These are phyloP conservation scores for Lota lota DNA, from an alignment of 2,113 vertebrate species.

Conservation along the genomic window DNA sequence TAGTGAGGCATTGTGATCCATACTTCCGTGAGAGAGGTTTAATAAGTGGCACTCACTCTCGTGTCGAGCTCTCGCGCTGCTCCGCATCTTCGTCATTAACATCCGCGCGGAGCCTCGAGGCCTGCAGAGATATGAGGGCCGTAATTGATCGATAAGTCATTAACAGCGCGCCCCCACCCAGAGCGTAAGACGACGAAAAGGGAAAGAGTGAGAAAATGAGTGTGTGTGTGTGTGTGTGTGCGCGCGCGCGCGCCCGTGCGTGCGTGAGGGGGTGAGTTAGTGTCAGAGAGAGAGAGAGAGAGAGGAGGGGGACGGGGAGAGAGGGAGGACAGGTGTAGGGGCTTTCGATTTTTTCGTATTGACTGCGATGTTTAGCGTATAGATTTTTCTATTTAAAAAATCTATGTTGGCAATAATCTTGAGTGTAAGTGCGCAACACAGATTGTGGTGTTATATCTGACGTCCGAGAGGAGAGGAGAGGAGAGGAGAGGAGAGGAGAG, in stretches of 20 bases:
- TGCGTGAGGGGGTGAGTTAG: slow-evolving; percentile 1
- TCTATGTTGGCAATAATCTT: slow-evolving; percentile 81
- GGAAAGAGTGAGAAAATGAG: slow-evolving; percentile 3
- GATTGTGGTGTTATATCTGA: slow-evolving; percentile 47
- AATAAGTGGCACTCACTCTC: no score
- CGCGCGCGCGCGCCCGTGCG: no score
- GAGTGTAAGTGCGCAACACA: slow-evolving; percentile 64
- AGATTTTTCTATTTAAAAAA: slow-evolving; percentile 85
- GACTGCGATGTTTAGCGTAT: slow-evolving; percentile 81
- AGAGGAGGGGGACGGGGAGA: no score
- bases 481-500: slow-evolving; percentile 2
- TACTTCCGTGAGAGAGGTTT: no score
- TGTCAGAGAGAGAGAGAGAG: slow-evolving; percentile 16
- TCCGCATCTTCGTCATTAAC: slow-evolving; percentile 38
- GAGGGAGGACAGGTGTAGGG: no score
- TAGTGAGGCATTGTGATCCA: no score
- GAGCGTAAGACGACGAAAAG: no score
- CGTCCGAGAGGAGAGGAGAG: slow-evolving; percentile 20
- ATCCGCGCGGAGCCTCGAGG: slow-evolving; percentile 43
- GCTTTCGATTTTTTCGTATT: no score
- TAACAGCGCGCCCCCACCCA: slow-evolving; percentile 63
- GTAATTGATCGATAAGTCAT: slow-evolving; percentile 76
- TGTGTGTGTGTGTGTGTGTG: no score
- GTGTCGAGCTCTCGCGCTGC: background rate
- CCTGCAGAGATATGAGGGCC: slow-evolving; percentile 50